Evolutionary conservation across 2,797 vertebrate species (phyloP), one percentile per base, ranked within the genome.

Genomic region (Schizothorax lantsangensis): DNA sequence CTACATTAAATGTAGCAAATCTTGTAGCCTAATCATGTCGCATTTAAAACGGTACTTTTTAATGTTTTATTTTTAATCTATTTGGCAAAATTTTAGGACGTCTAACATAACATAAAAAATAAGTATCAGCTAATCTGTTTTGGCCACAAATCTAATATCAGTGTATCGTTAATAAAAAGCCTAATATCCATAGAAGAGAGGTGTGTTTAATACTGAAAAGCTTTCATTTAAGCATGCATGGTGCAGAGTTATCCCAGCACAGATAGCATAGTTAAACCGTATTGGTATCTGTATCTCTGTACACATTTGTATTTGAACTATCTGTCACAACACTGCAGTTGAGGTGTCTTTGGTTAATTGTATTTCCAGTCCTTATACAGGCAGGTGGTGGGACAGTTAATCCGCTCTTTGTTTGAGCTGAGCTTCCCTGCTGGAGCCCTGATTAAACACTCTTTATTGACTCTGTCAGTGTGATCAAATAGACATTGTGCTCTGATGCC

Each of bases 331-430:
- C 49, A 49, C 49, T 11, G 83, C 87, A 86, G 81, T 87, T 86
- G 88, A 88, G 72, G 84, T 71, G 88, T 84, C 85, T 85, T 85
- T 85, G 86, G 82, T 89, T 91, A 91, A 92, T 92, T 90, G 88
- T 79, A 84, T 88, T 91, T 89, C 82, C 88, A 88, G 89, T 79
- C 84, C 72, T 81, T 90, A 93, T 91, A 91, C 89, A 90, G 90
- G 90, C 85, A 89, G 84, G 88, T 87, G 89, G 87, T 87, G 85
- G 89, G 89, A 91, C 90, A 89, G 91, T 91, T 95, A 92, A 94
- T 93, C 92, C 88, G 68, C 88, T 89, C 85, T 90, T 91, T 93
- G 92, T 94, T 93, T 93, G 89, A 84, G 84, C 85, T 88, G 85
- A 88, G 88, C 73, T 74, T 85, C 88, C 84, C 87, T 86, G 88